Percentiles rank a stretch among this genome's conserved stretches.
phyloP scores from a whole-genome alignment of 1,140 invertebrate genomes.

The Nephotettix cincticeps region DNA sequence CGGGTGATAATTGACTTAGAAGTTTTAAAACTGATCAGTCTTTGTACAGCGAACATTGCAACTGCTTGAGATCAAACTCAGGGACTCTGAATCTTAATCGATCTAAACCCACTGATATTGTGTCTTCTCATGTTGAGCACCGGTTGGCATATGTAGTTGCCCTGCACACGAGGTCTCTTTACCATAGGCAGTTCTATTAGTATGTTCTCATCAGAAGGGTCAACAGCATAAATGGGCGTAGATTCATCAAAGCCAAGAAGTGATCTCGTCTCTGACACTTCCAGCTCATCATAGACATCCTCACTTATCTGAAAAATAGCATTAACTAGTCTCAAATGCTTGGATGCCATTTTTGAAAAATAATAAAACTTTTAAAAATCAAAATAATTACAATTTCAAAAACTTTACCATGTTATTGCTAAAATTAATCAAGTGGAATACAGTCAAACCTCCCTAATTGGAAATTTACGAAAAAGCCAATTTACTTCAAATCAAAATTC shows the following conservation, averaged over 20 bases:
- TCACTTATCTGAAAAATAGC: constrained; percentile 37
- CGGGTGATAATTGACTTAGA: constrained; percentile 13
- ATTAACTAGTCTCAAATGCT: not conserved
- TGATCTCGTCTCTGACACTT: constrained; percentile 36
- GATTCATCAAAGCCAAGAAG: constrained; percentile 48
- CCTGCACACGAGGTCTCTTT: constrained; percentile 48
- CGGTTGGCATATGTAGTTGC: constrained; percentile 51
- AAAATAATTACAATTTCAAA: too few relatives aligned
- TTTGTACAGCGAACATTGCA: constrained; percentile 13
- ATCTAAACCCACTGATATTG: constrained; percentile 12
- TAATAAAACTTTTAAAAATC: too few relatives aligned
- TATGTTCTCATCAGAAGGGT: constrained; percentile 36
- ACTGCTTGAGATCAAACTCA: not conserved
- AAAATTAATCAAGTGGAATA: too few relatives aligned
- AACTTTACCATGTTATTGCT: too few relatives aligned
- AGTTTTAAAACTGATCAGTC: not conserved
- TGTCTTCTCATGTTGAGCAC: constrained; percentile 37
- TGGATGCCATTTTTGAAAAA: not conserved
- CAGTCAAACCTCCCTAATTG: too few relatives aligned
- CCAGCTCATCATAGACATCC: constrained; percentile 39
- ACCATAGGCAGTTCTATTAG: constrained; percentile 43
- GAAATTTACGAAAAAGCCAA: too few relatives aligned
- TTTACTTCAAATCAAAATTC: too few relatives aligned
- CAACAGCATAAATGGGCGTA: constrained; percentile 38
- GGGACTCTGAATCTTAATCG: constrained; percentile 11